phyloP scores from a whole-genome alignment of 2,113 vertebrate genomes.

The Nestor notabilis region DNA sequence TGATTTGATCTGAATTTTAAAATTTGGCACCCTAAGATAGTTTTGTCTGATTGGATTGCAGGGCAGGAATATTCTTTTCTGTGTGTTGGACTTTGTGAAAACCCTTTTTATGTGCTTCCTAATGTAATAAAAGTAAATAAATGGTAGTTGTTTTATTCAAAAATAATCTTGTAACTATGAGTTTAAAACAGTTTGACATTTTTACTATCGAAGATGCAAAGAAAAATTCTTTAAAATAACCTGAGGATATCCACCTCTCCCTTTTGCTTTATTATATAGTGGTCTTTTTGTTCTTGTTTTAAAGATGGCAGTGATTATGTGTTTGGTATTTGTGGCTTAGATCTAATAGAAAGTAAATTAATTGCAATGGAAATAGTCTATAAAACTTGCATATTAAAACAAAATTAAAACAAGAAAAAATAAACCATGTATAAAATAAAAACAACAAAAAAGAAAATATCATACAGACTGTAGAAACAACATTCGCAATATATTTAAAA shows the following conservation, averaged over 20 bases:
- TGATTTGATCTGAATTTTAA: background rate
- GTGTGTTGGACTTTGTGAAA: background rate
- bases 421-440: background rate
- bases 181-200: background rate
- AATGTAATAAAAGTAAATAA: background rate
- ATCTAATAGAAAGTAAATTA: slow-evolving; percentile 20
- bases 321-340: background rate
- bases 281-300: background rate
- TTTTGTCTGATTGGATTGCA: background rate
- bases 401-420: slow-evolving; percentile 32
- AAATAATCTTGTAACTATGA: background rate
- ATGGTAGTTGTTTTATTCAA: background rate
- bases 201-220: background rate
- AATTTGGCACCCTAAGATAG: background rate
- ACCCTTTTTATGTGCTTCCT: background rate
- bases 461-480: background rate
- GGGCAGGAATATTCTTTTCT: background rate
- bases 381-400: slow-evolving; percentile 32
- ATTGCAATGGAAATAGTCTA: slow-evolving; percentile 33
- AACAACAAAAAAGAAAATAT: background rate
- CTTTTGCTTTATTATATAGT: background rate
- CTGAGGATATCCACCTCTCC: background rate
- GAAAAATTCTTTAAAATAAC: background rate
- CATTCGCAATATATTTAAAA: slow-evolving; percentile 40
- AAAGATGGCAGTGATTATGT: background rate